Evolutionary conservation across 1,140 invertebrate species (phyloP).

Genomic region (Mycetomoellerius zeteki): DNA sequence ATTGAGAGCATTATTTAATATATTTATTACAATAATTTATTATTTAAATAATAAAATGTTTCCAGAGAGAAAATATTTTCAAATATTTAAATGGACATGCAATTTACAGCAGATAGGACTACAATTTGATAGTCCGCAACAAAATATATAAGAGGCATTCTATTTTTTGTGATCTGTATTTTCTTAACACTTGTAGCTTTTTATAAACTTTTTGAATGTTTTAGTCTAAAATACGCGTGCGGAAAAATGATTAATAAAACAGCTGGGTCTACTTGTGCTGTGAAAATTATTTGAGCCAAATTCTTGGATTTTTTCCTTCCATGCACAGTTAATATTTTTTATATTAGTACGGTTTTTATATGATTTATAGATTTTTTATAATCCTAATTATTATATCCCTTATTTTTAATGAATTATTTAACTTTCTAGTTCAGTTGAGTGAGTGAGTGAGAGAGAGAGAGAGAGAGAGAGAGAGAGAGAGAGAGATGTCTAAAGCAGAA

Average conservation of each 20-base stretch:
- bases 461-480: no score
- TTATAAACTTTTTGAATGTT: conserved; percentile 79
- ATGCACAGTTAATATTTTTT: not conserved
- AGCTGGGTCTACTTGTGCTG: conserved; percentile 54
- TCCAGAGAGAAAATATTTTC: not conserved
- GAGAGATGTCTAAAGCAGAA: not conserved
- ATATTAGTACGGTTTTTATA: conserved; percentile 17
- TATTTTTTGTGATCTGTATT: conserved; percentile 85
- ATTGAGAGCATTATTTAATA: not conserved
- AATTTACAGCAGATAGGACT: conserved; percentile 73
- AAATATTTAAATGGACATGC: conserved; percentile 27
- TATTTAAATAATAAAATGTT: not conserved
- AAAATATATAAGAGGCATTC: conserved; percentile 81
- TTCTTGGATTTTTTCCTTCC: conserved; percentile 28
- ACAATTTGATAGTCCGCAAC: conserved; percentile 71
- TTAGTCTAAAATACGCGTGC: conserved; percentile 64
- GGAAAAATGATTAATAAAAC: conserved; percentile 56
- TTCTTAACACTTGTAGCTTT: conserved; percentile 84
- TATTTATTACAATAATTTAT: conserved; percentile 19
- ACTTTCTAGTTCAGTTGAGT: not conserved
- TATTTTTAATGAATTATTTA: conserved; percentile 28
- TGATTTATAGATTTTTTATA: not conserved
- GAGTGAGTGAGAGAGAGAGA: no score
- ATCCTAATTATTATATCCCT: not conserved
- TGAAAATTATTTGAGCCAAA: conserved; percentile 53